Percentiles rank a stretch among this genome's conserved stretches.
phyloP scores from a whole-genome alignment of 2,888 invertebrate genomes.

The Deilephila porcellus region DNA sequence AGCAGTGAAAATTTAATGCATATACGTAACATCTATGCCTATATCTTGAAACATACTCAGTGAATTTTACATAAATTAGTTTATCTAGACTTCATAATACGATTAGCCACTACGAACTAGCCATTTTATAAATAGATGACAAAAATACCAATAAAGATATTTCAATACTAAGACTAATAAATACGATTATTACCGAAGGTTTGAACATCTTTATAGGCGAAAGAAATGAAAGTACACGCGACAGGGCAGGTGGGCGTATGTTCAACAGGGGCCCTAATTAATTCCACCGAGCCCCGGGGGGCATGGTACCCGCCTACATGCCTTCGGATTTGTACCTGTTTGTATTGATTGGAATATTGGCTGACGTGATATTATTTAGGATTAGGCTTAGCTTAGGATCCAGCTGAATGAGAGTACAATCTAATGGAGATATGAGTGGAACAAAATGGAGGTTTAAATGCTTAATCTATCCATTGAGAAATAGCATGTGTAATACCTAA shows the following conservation, averaged over 20 bases:
- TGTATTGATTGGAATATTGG: not conserved
- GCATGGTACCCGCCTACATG: constrained; percentile 49
- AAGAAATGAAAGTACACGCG: constrained; percentile 23
- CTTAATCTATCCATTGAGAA: too few relatives aligned
- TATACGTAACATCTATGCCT: too few relatives aligned
- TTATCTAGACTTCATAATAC: too few relatives aligned
- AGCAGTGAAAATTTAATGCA: too few relatives aligned
- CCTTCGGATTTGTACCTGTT: not conserved
- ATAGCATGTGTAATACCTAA: too few relatives aligned
- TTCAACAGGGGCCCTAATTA: constrained; percentile 46
- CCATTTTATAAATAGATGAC: not conserved
- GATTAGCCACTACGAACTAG: not conserved
- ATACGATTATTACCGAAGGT: not conserved
- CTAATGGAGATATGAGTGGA: too few relatives aligned
- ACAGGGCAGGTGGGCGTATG: constrained; percentile 50
- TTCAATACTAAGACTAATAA: not conserved
- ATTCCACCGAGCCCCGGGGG: constrained; percentile 46
- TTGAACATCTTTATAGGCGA: not conserved
- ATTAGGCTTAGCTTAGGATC: too few relatives aligned
- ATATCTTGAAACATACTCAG: too few relatives aligned
- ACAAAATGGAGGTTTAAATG: too few relatives aligned
- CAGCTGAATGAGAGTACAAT: too few relatives aligned
- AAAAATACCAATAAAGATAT: not conserved
- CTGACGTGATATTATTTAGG: not conserved
- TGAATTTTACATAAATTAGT: too few relatives aligned